Percentiles rank a stretch among this genome's conserved stretches.
These are phyloP conservation scores for Herpailurus yagouaroundi DNA, from an alignment of 2,113 vertebrate species.

Conservation along the genomic window DNA sequence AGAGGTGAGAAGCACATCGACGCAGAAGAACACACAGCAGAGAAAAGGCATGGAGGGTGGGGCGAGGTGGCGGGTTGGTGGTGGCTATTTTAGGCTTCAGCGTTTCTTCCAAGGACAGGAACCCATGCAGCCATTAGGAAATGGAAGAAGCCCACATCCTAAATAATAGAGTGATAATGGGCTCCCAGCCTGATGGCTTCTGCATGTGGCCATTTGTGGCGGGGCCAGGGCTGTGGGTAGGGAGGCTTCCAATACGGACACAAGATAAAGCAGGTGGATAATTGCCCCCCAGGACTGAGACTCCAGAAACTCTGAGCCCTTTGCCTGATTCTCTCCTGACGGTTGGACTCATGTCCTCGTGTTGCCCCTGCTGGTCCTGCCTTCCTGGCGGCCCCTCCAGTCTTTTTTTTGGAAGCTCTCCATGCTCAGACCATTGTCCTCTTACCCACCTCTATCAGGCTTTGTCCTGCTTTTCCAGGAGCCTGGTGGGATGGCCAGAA, in stretches of 20 bases:
- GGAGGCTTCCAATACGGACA: background rate
- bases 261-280: background rate
- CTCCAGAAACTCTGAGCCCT: background rate
- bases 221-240: background rate
- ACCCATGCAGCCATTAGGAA: conserved; percentile 52
- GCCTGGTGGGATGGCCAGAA: background rate
- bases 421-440: background rate
- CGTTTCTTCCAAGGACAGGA: conserved; percentile 75
- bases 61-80: background rate
- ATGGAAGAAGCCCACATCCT: conserved; percentile 68
- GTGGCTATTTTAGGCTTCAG: conserved; percentile 38
- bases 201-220: background rate
- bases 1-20: background rate
- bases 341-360: background rate
- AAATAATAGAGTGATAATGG: conserved; percentile 33
- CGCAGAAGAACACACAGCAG: background rate
- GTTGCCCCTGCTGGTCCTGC: background rate
- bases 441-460: background rate
- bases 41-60: background rate
- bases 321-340: background rate
- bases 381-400: background rate
- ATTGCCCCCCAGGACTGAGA: background rate
- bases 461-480: background rate
- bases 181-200: background rate
- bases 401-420: background rate